phyloP scores from a whole-genome alignment of 2,113 vertebrate genomes.

The Takifugu flavidus region DNA sequence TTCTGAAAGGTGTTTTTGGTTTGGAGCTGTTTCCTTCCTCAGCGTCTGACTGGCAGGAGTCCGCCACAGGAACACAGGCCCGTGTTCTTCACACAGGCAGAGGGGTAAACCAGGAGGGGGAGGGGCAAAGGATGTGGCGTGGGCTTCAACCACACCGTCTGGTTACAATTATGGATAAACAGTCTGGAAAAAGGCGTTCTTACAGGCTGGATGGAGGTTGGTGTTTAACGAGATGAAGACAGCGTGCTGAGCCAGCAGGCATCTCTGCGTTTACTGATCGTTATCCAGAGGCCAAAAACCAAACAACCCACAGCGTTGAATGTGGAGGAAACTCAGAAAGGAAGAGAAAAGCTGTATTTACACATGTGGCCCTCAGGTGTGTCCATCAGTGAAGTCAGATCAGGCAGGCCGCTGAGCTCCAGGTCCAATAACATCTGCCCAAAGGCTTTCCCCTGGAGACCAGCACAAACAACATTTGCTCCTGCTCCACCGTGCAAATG shows the following conservation, averaged over 20 bases:
- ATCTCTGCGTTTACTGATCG: no score
- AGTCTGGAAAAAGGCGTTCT: constrained; percentile 36
- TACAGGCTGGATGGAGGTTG: constrained; percentile 24
- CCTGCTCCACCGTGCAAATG: neutral
- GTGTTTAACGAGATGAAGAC: constrained; percentile 9
- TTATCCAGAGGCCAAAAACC: no score
- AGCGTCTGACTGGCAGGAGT: no score
- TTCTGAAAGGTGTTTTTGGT: no score
- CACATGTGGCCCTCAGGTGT: constrained; percentile 16
- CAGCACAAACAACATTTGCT: neutral
- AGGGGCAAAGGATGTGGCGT: constrained; percentile 7
- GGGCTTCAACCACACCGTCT: constrained; percentile 33
- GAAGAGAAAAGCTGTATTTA: no score
- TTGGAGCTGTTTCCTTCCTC: no score
- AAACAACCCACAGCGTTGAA: no score
- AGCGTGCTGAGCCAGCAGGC: neutral
- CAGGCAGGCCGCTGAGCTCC: constrained; percentile 80
- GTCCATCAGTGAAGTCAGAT: constrained; percentile 83
- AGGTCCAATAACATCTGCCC: constrained; percentile 88
- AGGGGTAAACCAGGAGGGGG: neutral
- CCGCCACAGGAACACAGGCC: no score
- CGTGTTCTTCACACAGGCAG: no score
- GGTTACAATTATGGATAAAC: constrained; percentile 52
- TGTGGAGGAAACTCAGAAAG: no score
- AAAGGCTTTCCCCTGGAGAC: constrained; percentile 81